A percentile compares a stretch with the other conserved stretches of the same genome.
phyloP scores from a whole-genome alignment of 2,888 invertebrate species.

The Nezara viridula region DNA sequence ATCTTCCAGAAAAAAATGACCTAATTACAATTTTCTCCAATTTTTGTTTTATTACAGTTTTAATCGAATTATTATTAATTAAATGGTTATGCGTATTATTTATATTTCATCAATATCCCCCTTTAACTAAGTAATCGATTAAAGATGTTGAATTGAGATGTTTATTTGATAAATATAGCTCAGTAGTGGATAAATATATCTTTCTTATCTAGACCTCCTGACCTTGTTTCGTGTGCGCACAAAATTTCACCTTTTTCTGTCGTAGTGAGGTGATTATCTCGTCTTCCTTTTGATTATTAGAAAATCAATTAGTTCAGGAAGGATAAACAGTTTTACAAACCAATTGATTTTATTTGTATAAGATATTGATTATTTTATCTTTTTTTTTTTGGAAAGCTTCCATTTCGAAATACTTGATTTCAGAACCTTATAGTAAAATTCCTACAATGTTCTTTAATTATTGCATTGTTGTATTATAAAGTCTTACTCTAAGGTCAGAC shows the following conservation, averaged over 20 bases:
- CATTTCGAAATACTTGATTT: neutral
- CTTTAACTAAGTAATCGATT: neutral
- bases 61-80: too few relatives aligned
- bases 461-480: too few relatives aligned
- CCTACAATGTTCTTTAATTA: too few relatives aligned
- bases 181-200: constrained; percentile 23
- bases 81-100: neutral
- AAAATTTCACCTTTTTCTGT: constrained; percentile 34
- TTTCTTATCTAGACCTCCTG: constrained; percentile 37
- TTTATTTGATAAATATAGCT: constrained; percentile 53
- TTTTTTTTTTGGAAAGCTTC: neutral
- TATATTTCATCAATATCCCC: neutral
- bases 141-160: neutral
- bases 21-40: too few relatives aligned
- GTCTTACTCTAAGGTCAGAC: too few relatives aligned
- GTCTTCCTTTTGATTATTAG: neutral
- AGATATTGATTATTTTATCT: neutral
- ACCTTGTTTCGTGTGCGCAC: constrained; percentile 56
- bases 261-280: neutral
- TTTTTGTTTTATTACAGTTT: too few relatives aligned
- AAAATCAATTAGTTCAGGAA: constrained; percentile 15
- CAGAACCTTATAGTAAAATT: neutral
- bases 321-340: neutral
- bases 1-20: too few relatives aligned
- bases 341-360: neutral